phyloP scores from a whole-genome alignment of 2,888 invertebrate genomes.

The Epistrophe eligans region DNA sequence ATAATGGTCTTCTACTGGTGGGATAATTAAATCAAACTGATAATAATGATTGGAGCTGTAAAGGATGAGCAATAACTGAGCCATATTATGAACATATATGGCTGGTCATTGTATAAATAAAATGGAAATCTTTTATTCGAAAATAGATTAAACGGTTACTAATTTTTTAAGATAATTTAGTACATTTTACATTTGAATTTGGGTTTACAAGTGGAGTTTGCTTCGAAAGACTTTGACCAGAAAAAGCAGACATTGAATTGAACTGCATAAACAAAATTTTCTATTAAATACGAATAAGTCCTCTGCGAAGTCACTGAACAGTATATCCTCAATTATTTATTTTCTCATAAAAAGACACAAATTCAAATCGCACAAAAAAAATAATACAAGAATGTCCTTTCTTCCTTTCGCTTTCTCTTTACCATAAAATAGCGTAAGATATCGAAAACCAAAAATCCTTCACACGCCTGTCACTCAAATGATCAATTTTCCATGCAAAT shows the following conservation, averaged over 20 bases:
- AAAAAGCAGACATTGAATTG: no score
- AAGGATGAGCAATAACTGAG: constrained; percentile 48
- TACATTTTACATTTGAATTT: no score
- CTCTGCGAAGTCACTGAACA: background rate
- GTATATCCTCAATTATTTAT: background rate
- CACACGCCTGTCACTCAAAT: constrained; percentile 73
- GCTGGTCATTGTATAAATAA: background rate
- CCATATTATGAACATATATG: background rate
- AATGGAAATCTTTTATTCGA: constrained; percentile 48
- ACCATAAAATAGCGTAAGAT: background rate
- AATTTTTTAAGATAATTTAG: no score
- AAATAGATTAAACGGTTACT: background rate
- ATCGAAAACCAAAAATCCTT: constrained; percentile 51
- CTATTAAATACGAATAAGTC: background rate
- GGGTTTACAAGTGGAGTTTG: no score
- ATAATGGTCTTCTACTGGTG: constrained; percentile 1
- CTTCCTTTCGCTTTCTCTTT: constrained; percentile 12
- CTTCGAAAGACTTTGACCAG: no score
- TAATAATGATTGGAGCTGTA: constrained; percentile 68
- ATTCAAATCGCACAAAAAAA: background rate
- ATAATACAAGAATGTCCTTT: background rate
- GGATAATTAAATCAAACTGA: constrained; percentile 67
- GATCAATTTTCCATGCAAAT: constrained; percentile 76
- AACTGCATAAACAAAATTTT: background rate
- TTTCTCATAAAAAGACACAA: background rate